Base-by-base conservation (phyloP, 2,797 vertebrate genomes). In the Rhinogobio ventralis region DNA sequence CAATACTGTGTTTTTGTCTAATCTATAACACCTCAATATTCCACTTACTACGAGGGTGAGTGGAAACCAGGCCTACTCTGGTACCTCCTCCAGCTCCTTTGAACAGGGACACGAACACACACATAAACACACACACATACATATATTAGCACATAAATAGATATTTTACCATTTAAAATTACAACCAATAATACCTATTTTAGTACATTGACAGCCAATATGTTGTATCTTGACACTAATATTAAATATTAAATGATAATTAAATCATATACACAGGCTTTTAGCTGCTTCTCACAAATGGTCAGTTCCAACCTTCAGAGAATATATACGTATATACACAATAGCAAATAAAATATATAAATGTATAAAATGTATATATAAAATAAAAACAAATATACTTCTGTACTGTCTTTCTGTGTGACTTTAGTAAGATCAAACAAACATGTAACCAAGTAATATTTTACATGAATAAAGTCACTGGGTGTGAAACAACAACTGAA, bases 51-150 rank as follows among this genome's bases (percentile, higher is more conserved):
- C 4, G 77, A 79, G 42, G 76, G 82, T 76, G 25, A 33, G 68
- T 87, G 86, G 68, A 87, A 89, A 81, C 49, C 11, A 17, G 72
- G 46, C 74, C 39, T 49, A 84, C 85, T 79, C 51, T 55, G 2
- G 66, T 60, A 85, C 13, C 49, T 72, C 69, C 71, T 74, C 33
- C 74, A 60, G 42, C 67, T 45, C 66, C 30, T 82, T 72, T 73
- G 11, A 30, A 74, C 28, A 62, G 28, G 51, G 42, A 79, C 33
- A 73, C 57, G n/a, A 15, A 69, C 64, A 39, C 25, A 19, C 60
- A 77, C 45, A 77, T 4, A 39, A 20, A 73, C 57, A 23, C 33
- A 73, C 57, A 17, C 23, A 57, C 64, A 42, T n/a, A n/a, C n/a
- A n/a, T n/a, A 25, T 25, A 57, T 45, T 60, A 57, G 36, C 51